Evolutionary conservation across 53 echinoderm and acorn worm genomes (phyloP).

Genomic region (Patiria pectinifera): DNA sequence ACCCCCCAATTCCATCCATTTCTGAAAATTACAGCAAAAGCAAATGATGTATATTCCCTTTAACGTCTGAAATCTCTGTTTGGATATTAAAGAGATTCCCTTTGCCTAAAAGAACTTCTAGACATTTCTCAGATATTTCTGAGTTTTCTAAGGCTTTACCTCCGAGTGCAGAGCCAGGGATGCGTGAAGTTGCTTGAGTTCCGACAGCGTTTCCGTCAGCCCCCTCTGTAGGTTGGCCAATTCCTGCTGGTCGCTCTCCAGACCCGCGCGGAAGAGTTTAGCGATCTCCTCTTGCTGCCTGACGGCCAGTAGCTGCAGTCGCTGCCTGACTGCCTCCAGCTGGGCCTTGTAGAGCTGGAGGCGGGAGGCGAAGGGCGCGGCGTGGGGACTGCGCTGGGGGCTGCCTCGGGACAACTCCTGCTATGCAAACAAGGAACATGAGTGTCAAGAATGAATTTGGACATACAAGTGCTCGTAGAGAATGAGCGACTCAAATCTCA

Average conservation of each 20-base stretch:
- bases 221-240: conserved; percentile 69
- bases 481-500: too few relatives aligned
- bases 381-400: conserved; percentile 62
- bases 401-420: conserved; percentile 72
- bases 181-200: conserved; percentile 89
- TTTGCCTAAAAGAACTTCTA: too few relatives aligned
- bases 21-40: too few relatives aligned
- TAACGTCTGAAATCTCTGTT: too few relatives aligned
- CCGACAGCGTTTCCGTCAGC: conserved; percentile 77
- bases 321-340: conserved; percentile 88
- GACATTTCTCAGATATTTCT: too few relatives aligned
- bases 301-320: conserved; percentile 89
- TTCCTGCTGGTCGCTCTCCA: conserved; percentile 67
- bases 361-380: conserved; percentile 35
- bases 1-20: too few relatives aligned
- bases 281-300: conserved; percentile 87
- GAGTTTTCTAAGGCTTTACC: conserved; percentile 33
- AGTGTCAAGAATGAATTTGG: too few relatives aligned
- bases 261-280: conserved; percentile 61
- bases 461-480: too few relatives aligned
- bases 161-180: conserved; percentile 85
- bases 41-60: too few relatives aligned
- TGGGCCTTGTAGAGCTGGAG: conserved; percentile 78
- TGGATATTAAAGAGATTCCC: too few relatives aligned
- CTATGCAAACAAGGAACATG: background rate